phyloP scores from a whole-genome alignment of 2,797 vertebrate genomes.

The Urosaurus nigricauda region DNA sequence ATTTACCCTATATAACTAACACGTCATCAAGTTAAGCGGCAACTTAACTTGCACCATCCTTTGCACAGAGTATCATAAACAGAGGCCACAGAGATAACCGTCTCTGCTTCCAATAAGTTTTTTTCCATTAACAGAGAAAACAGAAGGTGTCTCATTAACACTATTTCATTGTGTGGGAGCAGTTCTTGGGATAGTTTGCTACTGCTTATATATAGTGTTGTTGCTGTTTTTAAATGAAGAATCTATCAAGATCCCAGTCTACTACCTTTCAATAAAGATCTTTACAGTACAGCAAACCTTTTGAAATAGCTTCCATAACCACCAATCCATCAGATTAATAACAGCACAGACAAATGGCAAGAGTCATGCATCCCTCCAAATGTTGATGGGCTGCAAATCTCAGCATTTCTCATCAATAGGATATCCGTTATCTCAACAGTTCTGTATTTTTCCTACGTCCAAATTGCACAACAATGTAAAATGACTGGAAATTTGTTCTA shows the following conservation, averaged over 20 bases:
- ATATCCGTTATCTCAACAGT: neutral
- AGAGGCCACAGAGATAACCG: too few species aligned
- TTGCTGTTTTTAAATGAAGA: neutral
- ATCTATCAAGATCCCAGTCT: neutral
- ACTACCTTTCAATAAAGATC: neutral
- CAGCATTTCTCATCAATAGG: too few species aligned
- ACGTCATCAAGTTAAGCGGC: neutral
- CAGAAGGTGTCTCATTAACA: neutral
- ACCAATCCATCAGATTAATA: neutral
- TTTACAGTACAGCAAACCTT: slow-evolving; percentile 4
- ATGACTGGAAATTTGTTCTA: neutral
- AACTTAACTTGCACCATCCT: neutral
- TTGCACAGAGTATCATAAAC: neutral
- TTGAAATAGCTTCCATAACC: neutral
- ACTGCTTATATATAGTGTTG: neutral
- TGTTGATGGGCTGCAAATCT: too few species aligned
- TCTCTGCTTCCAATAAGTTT: neutral
- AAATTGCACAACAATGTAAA: neutral
- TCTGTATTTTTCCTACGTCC: neutral
- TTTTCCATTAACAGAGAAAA: neutral
- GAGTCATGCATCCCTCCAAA: too few species aligned
- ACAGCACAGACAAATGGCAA: neutral
- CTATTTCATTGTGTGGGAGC: neutral
- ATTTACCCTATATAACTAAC: neutral
- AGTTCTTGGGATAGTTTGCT: neutral